Base-by-base conservation (phyloP, 2,797 vertebrate species). In the Peromyscus nudipes region DNA sequence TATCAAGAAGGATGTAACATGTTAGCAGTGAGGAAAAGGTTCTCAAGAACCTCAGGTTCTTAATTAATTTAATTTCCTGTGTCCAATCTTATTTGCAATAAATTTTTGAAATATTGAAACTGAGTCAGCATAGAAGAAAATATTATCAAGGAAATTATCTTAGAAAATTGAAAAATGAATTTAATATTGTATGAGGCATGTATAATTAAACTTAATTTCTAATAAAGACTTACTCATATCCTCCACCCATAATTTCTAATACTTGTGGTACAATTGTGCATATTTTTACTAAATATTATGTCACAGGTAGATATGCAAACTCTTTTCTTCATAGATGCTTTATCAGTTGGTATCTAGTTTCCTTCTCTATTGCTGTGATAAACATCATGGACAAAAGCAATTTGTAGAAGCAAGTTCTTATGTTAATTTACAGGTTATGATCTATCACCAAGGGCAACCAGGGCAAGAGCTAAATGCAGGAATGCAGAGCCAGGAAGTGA, bases 221-320 rank as follows among this genome's bases (percentile, higher is more conserved):
- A 37, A 19, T 73, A 89, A 89, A 89, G 37, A 52, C 7, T 77
- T 49, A 62, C 17, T 23, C n/a, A 69, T 73, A 31, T 43, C 10
- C 10, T 5, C 37, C 43, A 86, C 23, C 11, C 83, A 94, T 92
- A 62, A 73, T 73, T 79, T 25, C 87, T 75, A 76, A 91, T 67
- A 25, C 6, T 17, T 23, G 6, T 49, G 52, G 5, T 16, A 93
- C 16, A 95, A 17, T 85, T 91, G 62, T 76, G 21, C 7, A 23
- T 77, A 57, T 64, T 90, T 96, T 79, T 83, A 21, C 7, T 77
- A 71, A 43, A 93, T 84, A 49, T 71, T 92, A 80, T 43, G 12
- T n/a, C 55, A 81, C 19, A 55, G 31, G 37, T 23, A 85, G 11
- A 91, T 80, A 73, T 46, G 9, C 4, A 95, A 95, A 52, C 79